Evolutionary conservation across 1,140 invertebrate species (phyloP).

Genomic region (Latrodectus geometricus): DNA sequence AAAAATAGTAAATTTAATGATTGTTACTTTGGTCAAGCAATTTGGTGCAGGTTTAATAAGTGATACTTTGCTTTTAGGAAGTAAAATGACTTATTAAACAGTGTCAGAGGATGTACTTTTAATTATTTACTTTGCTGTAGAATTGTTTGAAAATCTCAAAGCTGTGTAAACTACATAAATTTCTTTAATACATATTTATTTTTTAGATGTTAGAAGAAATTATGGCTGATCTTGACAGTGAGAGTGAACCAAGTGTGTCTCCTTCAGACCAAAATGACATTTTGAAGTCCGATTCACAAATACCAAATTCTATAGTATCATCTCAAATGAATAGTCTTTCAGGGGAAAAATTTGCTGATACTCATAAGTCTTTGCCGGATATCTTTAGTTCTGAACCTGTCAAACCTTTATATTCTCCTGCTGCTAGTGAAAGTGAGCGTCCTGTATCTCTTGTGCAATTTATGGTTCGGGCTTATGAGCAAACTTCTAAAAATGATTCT

Average conservation of each 20-base stretch:
- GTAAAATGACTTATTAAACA: too few relatives aligned
- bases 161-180: too few relatives aligned
- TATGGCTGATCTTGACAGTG: constrained; percentile 47
- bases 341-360: constrained; percentile 33
- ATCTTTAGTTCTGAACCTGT: constrained; percentile 44
- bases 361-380: constrained; percentile 53
- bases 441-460: constrained; percentile 48
- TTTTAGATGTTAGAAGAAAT: constrained; percentile 59
- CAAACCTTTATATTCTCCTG: constrained; percentile 36
- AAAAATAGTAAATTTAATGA: too few relatives aligned
- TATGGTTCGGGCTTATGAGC: constrained; percentile 41
- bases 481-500: constrained; percentile 28
- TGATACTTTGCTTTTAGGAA: too few relatives aligned
- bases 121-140: too few relatives aligned
- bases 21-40: too few relatives aligned
- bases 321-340: constrained; percentile 14
- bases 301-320: constrained; percentile 16
- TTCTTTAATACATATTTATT: neutral
- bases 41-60: too few relatives aligned
- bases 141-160: too few relatives aligned
- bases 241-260: constrained; percentile 34
- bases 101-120: too few relatives aligned
- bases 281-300: constrained; percentile 44
- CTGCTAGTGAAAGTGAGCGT: constrained; percentile 44
- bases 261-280: constrained; percentile 25